These are phyloP conservation scores for Patella caerulea DNA, from an alignment of 2,888 invertebrate genomes.

Conservation along the genomic window DNA sequence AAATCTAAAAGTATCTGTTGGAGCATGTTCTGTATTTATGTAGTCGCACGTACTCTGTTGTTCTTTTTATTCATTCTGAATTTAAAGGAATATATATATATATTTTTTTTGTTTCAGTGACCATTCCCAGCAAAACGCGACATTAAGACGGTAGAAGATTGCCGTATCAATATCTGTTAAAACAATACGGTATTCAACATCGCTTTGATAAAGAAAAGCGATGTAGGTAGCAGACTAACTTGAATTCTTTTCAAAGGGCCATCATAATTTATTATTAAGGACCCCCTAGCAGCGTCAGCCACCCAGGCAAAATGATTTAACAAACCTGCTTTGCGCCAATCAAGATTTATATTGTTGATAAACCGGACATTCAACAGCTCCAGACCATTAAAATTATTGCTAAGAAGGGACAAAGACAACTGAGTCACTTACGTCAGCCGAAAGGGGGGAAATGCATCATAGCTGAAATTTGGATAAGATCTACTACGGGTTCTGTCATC, in stretches of 20 bases:
- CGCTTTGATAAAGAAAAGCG: not conserved
- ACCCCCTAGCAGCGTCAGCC: not conserved
- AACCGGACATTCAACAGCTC: slow-evolving; percentile 16
- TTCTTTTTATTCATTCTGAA: no score
- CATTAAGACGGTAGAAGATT: not conserved
- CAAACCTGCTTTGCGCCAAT: not conserved
- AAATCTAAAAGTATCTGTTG: no score
- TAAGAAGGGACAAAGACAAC: slow-evolving; percentile 15
- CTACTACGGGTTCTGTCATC: slow-evolving; percentile 23
- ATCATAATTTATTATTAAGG: not conserved
- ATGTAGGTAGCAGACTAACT: not conserved
- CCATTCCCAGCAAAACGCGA: no score
- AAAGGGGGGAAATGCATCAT: slow-evolving; percentile 29
- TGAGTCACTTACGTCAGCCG: slow-evolving; percentile 27
- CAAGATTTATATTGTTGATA: slow-evolving; percentile 21
- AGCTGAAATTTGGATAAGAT: slow-evolving; percentile 21
- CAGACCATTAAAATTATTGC: slow-evolving; percentile 2
- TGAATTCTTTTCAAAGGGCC: not conserved
- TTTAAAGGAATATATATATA: no score
- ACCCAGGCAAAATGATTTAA: slow-evolving; percentile 15
- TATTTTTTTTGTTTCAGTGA: no score
- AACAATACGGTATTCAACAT: not conserved
- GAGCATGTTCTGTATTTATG: no score
- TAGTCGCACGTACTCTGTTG: no score
- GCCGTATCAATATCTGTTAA: not conserved